phyloP scores from a whole-genome alignment of 2,113 vertebrate species.

The Recurvirostra avosetta region DNA sequence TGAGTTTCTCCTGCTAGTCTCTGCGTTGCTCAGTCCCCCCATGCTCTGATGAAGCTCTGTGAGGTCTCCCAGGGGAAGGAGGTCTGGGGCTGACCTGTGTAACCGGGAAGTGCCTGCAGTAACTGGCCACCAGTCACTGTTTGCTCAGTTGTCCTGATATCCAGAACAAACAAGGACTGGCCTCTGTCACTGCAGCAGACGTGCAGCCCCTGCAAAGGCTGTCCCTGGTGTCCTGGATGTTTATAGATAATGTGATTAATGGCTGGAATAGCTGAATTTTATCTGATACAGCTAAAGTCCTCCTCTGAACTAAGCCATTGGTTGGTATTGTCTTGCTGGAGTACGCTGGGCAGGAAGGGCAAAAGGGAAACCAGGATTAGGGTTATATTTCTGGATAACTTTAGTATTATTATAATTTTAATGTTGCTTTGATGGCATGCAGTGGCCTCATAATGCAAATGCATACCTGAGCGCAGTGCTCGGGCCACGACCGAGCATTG shows the following conservation, averaged over 20 bases:
- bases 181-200: neutral
- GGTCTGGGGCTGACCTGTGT: neutral
- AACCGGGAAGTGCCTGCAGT: neutral
- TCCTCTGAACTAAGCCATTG: neutral
- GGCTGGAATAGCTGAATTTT: slow-evolving; percentile 6
- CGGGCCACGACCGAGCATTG: neutral
- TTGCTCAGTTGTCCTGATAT: neutral
- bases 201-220: neutral
- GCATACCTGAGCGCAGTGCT: accelerated
- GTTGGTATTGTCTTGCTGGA: neutral
- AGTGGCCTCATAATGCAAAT: neutral
- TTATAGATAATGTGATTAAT: neutral
- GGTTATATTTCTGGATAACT: neutral
- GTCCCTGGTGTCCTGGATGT: neutral
- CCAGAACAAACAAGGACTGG: neutral
- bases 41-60: neutral
- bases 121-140: neutral
- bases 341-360: neutral
- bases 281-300: neutral
- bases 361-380: neutral
- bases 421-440: neutral
- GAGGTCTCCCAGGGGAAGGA: neutral
- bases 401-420: neutral
- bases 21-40: accelerated
- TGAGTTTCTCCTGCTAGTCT: neutral